These are phyloP conservation scores for Rhynchomys soricoides DNA, from an alignment of 2,113 vertebrate species.

Conservation along the genomic window DNA sequence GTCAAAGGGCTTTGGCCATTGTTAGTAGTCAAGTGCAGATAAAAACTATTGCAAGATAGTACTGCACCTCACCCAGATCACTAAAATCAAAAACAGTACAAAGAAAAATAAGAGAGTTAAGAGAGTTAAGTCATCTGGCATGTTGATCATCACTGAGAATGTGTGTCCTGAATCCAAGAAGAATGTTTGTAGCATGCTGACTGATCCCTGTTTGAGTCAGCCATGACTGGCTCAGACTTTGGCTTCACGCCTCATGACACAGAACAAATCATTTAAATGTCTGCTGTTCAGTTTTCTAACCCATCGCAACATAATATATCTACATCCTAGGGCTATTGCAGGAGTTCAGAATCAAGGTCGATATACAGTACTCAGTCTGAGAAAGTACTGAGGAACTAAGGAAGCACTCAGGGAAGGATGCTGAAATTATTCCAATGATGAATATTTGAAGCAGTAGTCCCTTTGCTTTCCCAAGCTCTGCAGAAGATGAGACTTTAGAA, in stretches of 20 bases:
- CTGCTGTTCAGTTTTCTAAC: not conserved
- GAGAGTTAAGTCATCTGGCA: not conserved
- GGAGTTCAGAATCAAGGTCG: not conserved
- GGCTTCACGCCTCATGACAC: not conserved
- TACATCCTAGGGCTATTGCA: not conserved
- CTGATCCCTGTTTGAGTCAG: not conserved
- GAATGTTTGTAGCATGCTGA: not conserved
- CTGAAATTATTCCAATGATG: not conserved
- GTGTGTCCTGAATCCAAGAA: not conserved
- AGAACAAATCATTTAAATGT: not conserved
- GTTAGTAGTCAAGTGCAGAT: not conserved
- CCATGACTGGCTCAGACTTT: not conserved
- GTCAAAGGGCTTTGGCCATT: not conserved
- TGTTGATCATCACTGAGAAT: not conserved
- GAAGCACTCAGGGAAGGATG: not conserved
- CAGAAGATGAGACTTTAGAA: not conserved
- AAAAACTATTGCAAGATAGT: not conserved
- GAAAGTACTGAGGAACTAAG: not conserved
- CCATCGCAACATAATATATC: not conserved
- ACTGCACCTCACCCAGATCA: not conserved
- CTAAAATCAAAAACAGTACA: not conserved
- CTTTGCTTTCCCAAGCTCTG: not conserved
- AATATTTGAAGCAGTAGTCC: not conserved
- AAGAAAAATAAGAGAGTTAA: not conserved
- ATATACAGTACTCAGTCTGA: not conserved